phyloP scores from a whole-genome alignment of 2,888 invertebrate species.

The Liopterus haemorrhoidalis region DNA sequence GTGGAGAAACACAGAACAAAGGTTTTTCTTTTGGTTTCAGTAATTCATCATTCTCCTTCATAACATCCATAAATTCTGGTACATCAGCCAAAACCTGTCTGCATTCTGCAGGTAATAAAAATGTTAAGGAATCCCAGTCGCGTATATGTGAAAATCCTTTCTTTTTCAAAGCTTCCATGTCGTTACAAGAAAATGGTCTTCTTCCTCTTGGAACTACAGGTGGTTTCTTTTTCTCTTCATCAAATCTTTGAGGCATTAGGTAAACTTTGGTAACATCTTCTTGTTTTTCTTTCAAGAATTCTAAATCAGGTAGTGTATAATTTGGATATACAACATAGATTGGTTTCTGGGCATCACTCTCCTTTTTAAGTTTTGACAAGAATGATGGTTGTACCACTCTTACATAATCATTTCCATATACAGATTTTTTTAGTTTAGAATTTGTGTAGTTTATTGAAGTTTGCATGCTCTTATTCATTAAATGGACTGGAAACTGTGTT shows the following conservation, averaged over 20 bases:
- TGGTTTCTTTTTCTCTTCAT: slow-evolving; percentile 28
- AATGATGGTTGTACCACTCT: slow-evolving; percentile 66
- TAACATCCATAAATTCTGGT: slow-evolving; percentile 66
- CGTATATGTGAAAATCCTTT: slow-evolving; percentile 78
- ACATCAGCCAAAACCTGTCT: slow-evolving; percentile 71
- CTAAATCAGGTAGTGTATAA: slow-evolving; percentile 83
- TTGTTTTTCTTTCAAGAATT: slow-evolving; percentile 59
- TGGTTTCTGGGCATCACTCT: slow-evolving; percentile 56
- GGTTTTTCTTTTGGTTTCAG: slow-evolving; percentile 46
- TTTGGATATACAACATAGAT: slow-evolving; percentile 88
- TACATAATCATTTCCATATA: slow-evolving; percentile 45
- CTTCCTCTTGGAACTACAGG: slow-evolving; percentile 43
- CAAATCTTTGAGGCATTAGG: slow-evolving; percentile 43
- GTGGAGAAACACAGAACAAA: slow-evolving; percentile 53
- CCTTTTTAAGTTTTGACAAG: slow-evolving; percentile 56
- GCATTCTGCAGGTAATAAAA: slow-evolving; percentile 80
- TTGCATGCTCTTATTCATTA: slow-evolving; percentile 70
- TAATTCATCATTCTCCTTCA: slow-evolving; percentile 52
- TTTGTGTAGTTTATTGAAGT: slow-evolving; percentile 48
- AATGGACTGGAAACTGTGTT: slow-evolving; percentile 51
- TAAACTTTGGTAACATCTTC: slow-evolving; percentile 44
- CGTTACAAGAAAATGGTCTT: slow-evolving; percentile 73
- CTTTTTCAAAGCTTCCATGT: slow-evolving; percentile 73
- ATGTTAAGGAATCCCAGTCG: slow-evolving; percentile 90
- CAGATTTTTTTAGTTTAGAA: slow-evolving; percentile 1